phyloP scores from a whole-genome alignment of 2,888 invertebrate species.

The Tenodera sinensis region DNA sequence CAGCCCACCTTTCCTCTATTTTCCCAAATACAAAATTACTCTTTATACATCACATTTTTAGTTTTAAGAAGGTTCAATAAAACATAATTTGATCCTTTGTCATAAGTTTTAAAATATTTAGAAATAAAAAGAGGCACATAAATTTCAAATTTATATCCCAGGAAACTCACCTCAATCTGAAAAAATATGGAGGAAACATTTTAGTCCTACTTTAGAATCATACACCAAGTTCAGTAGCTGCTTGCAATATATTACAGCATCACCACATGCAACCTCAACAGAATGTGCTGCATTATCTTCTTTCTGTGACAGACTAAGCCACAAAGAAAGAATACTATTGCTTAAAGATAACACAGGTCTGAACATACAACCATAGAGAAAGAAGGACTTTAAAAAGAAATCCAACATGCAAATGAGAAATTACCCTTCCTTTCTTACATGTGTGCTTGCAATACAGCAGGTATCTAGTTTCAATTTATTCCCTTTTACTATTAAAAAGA shows the following conservation, averaged over 20 bases:
- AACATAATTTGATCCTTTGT: neutral
- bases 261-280: neutral
- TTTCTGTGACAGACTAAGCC: neutral
- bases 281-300: neutral
- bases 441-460: no score
- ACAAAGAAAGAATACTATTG: neutral
- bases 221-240: neutral
- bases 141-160: neutral
- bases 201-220: neutral
- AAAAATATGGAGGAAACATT: slow-evolving; percentile 13
- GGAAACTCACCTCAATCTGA: neutral
- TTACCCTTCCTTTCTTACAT: neutral
- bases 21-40: neutral
- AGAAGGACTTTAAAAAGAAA: neutral
- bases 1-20: neutral
- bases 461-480: no score
- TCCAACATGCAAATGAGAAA: neutral
- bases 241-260: neutral
- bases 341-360: neutral
- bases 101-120: neutral
- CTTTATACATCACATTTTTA: neutral
- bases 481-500: no score
- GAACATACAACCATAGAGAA: neutral
- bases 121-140: neutral
- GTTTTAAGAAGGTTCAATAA: no score